These are phyloP conservation scores for Diadema setosum DNA, from an alignment of 35 echinoderm and acorn worm genomes.

Conservation along the genomic window DNA sequence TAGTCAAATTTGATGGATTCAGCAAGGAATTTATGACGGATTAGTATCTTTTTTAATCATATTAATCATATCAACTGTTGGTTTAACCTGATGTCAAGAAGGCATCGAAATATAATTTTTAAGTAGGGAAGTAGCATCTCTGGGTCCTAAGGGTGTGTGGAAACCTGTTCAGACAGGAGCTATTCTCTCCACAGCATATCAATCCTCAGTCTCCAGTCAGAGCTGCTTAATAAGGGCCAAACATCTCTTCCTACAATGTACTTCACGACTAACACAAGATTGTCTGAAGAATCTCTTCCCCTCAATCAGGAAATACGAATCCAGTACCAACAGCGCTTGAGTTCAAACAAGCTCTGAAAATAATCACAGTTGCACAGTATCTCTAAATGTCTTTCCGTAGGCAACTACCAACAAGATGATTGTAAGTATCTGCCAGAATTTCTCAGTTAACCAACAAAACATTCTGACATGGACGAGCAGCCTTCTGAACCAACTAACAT, in stretches of 20 bases:
- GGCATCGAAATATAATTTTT: slow-evolving; percentile 47
- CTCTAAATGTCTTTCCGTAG: background rate
- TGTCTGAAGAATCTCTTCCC: slow-evolving; percentile 36
- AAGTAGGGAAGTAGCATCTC: background rate
- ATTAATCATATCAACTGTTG: background rate
- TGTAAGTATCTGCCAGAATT: slow-evolving; percentile 3
- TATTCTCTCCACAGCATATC: background rate
- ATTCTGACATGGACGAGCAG: background rate
- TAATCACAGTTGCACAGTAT: slow-evolving; percentile 37
- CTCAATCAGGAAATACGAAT: background rate
- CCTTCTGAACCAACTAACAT: background rate
- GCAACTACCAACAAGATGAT: slow-evolving; percentile 31
- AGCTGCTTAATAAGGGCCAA: background rate
- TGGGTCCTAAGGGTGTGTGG: background rate
- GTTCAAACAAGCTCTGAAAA: slow-evolving; percentile 19
- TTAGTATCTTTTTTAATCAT: slow-evolving; percentile 5
- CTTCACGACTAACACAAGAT: slow-evolving; percentile 31
- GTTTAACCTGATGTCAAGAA: slow-evolving; percentile 47
- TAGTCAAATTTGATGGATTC: background rate
- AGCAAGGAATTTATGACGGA: background rate
- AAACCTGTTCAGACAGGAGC: slow-evolving; percentile 37
- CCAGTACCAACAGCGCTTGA: slow-evolving; percentile 29
- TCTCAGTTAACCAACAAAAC: background rate
- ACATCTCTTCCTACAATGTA: slow-evolving; percentile 5
- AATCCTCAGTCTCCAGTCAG: background rate